A percentile compares a stretch with the other conserved stretches of the same genome.
Evolutionary conservation across 1,140 invertebrate genomes (phyloP).

Genomic region (roundworm (Caenorhabditis elegans)): DNA sequence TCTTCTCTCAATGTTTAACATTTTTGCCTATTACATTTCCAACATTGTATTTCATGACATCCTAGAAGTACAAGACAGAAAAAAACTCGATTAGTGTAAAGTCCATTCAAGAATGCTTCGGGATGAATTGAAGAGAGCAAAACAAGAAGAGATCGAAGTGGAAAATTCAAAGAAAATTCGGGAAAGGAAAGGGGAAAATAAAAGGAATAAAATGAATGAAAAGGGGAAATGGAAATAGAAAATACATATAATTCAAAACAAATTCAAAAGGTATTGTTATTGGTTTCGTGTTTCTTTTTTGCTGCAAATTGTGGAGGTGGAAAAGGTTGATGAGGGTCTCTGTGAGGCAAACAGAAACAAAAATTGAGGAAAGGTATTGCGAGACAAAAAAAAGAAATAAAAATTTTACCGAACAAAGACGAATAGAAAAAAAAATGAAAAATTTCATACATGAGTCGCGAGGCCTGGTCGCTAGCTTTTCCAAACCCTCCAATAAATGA

Average conservation of each 20-base stretch:
- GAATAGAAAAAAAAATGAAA: slow-evolving; percentile 67
- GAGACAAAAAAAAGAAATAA: slow-evolving; percentile 58
- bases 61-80: not conserved
- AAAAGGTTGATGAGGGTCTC: not conserved
- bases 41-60: not conserved
- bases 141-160: not conserved
- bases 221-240: not conserved
- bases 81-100: not conserved
- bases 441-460: slow-evolving; percentile 6
- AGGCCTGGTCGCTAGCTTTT: not conserved
- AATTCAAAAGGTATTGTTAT: slow-evolving; percentile 21
- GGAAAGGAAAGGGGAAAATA: not conserved
- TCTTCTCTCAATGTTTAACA: not conserved
- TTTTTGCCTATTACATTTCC: not conserved
- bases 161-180: not conserved
- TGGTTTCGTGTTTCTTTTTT: slow-evolving; percentile 4
- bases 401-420: slow-evolving; percentile 65
- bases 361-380: slow-evolving; percentile 73
- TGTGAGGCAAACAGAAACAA: slow-evolving; percentile 61
- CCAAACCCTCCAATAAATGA: not conserved
- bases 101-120: not conserved
- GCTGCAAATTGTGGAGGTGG: too few relatives aligned
- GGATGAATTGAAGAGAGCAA: not conserved
- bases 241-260: slow-evolving; percentile 18
- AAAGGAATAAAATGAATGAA: not conserved